Evolutionary conservation across 1,140 invertebrate species (phyloP).

Genomic region (Rhynchophorus ferrugineus): DNA sequence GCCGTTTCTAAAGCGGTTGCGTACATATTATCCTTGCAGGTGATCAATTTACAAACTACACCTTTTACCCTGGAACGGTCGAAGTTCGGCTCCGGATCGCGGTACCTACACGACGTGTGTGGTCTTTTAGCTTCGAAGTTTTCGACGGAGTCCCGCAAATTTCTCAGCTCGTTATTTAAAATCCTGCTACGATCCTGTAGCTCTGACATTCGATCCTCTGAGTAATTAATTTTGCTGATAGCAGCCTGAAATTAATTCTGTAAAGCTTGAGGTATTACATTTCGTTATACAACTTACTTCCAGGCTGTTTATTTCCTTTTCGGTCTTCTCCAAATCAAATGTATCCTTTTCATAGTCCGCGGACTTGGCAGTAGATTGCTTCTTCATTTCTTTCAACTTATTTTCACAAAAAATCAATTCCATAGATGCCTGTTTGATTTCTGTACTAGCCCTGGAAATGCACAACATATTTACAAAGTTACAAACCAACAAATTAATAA

Average conservation of each 20-base stretch:
- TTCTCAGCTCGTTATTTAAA: constrained; percentile 48
- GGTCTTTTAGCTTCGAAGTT: constrained; percentile 59
- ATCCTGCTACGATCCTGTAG: constrained; percentile 47
- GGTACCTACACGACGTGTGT: constrained; percentile 65
- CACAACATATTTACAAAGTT: neutral
- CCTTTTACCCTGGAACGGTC: constrained; percentile 70
- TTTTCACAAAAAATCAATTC: constrained; percentile 62
- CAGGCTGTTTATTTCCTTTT: constrained; percentile 45
- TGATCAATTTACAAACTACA: constrained; percentile 61
- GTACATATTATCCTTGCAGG: constrained; percentile 61
- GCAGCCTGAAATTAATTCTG: constrained; percentile 28
- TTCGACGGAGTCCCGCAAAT: constrained; percentile 50
- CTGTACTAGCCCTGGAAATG: constrained; percentile 60
- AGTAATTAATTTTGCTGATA: constrained; percentile 56
- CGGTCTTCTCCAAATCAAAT: constrained; percentile 51
- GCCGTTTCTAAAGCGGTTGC: constrained; percentile 78
- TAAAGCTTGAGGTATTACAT: neutral
- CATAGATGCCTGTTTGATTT: constrained; percentile 72
- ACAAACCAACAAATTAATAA: neutral
- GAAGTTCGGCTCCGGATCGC: constrained; percentile 71
- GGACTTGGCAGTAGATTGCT: constrained; percentile 63
- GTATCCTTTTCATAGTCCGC: constrained; percentile 66
- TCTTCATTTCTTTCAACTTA: constrained; percentile 59
- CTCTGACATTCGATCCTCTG: constrained; percentile 55
- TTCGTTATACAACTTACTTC: constrained; percentile 19